phyloP scores from a whole-genome alignment of 2,797 vertebrate genomes.

The Sebastes kiyomatsui region DNA sequence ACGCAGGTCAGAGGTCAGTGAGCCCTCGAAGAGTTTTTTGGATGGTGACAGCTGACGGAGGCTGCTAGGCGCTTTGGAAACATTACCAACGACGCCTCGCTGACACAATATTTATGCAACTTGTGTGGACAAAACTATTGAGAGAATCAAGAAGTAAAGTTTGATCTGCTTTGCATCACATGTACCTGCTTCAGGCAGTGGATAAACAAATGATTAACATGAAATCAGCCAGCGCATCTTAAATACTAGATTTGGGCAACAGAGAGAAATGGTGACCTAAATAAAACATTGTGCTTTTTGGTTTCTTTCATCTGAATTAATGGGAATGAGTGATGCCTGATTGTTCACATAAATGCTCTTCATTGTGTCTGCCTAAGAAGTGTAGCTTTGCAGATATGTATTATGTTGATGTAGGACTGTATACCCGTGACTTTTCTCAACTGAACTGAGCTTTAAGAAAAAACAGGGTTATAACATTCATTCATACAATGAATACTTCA shows the following conservation, averaged over 20 bases:
- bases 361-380: background rate
- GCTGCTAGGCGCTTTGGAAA: background rate
- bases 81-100: background rate
- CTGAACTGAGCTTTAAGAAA: background rate
- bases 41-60: slow-evolving; percentile 1
- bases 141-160: background rate
- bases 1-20: slow-evolving; percentile 26
- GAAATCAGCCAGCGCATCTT: slow-evolving; percentile 6
- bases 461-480: background rate
- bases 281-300: background rate
- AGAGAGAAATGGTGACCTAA: slow-evolving; percentile 2
- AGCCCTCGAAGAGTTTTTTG: background rate
- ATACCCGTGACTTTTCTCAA: background rate
- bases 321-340: background rate
- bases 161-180: background rate
- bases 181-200: background rate
- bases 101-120: background rate
- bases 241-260: slow-evolving; percentile 9
- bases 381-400: background rate
- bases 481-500: background rate
- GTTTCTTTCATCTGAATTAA: background rate
- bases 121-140: slow-evolving; percentile 17
- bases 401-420: background rate
- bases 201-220: slow-evolving; percentile 26
- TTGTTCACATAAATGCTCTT: background rate